Percentiles rank a stretch among this genome's conserved stretches.
These are phyloP conservation scores for Sussaba pulchella DNA, from an alignment of 2,888 invertebrate species.

Conservation along the genomic window DNA sequence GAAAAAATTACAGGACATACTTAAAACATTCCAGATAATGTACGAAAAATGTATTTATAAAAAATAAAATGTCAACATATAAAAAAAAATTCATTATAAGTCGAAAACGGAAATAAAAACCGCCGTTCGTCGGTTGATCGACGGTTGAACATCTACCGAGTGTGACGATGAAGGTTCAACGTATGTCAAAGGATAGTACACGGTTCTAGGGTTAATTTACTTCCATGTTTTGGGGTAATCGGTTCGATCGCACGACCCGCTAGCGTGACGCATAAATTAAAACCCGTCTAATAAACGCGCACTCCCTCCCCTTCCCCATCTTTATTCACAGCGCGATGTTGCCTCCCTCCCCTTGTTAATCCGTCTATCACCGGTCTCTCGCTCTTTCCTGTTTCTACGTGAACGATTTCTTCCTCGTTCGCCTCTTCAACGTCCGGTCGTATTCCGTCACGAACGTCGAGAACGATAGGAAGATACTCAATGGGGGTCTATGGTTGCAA, in stretches of 20 bases:
- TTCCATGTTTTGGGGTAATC: slow-evolving; percentile 33
- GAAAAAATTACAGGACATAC: too few species aligned
- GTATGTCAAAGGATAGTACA: too few species aligned
- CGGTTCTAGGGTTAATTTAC: slow-evolving; percentile 20
- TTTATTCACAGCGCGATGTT: too few species aligned
- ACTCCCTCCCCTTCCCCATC: too few species aligned
- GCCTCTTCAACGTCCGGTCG: slow-evolving; percentile 44
- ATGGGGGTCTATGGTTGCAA: not conserved
- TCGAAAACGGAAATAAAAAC: too few species aligned
- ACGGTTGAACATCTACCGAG: too few species aligned
- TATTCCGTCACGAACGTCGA: slow-evolving; percentile 1
- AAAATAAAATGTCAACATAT: too few species aligned
- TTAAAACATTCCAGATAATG: too few species aligned
- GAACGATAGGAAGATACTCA: not conserved
- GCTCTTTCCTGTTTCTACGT: slow-evolving; percentile 40
- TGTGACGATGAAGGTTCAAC: too few species aligned
- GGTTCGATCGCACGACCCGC: slow-evolving; percentile 27
- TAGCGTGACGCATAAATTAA: slow-evolving; percentile 34
- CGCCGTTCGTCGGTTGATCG: too few species aligned
- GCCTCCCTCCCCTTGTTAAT: not conserved
- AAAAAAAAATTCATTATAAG: too few species aligned
- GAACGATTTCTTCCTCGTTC: slow-evolving; percentile 46
- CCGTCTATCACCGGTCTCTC: slow-evolving; percentile 13
- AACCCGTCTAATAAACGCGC: slow-evolving; percentile 15
- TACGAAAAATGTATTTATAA: too few species aligned